Base-by-base conservation (phyloP, 2,888 invertebrate species). In the Kuschelorhynchus macadamiae region DNA sequence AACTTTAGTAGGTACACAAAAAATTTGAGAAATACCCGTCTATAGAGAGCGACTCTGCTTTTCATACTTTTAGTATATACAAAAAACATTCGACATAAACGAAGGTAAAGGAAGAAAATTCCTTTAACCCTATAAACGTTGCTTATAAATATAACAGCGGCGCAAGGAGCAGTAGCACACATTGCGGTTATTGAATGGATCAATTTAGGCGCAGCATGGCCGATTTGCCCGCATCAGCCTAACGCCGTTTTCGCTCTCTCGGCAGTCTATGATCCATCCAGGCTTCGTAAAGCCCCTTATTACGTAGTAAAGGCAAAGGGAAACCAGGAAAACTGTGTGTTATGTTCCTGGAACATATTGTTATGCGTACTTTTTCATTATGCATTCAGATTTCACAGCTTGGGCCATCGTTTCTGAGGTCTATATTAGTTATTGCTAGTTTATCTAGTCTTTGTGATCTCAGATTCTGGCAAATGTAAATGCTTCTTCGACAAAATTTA, bases 141-240 rank as follows among this genome's bases (percentile, higher is more conserved):
- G 44, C 56, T 42, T 57, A 57, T 57, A 57, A 57, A 57, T 57
- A 57, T 55, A 55, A 55, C 42, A 55, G 42, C 41, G 42, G 41
- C 41, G 55, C 56, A 65, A 59, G 47, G 52, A 59, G 52, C 65
- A 49, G 56, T 32, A 49, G 66, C 56, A 59, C 57, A 57, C 65
- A 61, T 82, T 82, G 81, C 75, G 83, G 83, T 83, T 83, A 83
- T 83, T 83, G 83, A 83, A 83, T 83, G 82, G 83, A 83, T 83
- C 83, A 83, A 83, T 83, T 83, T 81, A 80, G 81, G 77, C 81
- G 78, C 81, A 79, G 81, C 81, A 81, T 81, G 81, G 82, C 77
- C 81, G 80, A 80, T 82, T 82, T 74, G 74, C 73, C 71, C 75
- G 71, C 78, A 77, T 59, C 68, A 68, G 62, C 50, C 57, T 67